Conservation (phyloP, 2,113 vertebrate genomes). For the Pygoscelis antarcticus region DNA sequence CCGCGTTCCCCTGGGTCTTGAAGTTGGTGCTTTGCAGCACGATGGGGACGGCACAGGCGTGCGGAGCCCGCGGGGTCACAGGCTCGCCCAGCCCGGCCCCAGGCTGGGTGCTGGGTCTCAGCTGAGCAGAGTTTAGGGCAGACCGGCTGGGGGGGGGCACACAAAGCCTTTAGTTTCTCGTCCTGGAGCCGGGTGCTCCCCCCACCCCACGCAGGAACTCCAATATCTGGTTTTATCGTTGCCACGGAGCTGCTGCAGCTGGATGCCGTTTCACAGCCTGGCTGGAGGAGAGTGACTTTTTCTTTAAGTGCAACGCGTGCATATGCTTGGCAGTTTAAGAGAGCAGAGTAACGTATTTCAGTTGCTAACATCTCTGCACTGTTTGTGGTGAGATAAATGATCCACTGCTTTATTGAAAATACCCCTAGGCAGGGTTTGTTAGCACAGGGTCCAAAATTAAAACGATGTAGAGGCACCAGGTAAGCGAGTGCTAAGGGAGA, state of each 20-base stretch:
- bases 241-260: background rate
- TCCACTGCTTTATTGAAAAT: background rate
- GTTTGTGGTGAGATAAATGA: accelerated
- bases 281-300: background rate
- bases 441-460: background rate
- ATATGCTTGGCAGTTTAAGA: accelerated
- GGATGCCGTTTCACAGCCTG: accelerated
- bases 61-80: background rate
- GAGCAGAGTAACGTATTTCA: accelerated
- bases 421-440: background rate
- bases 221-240: background rate
- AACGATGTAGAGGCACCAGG: accelerated
- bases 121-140: background rate
- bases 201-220: accelerated
- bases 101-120: background rate
- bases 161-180: background rate
- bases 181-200: background rate
- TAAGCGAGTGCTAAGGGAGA: background rate
- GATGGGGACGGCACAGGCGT: accelerated
- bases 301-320: background rate
- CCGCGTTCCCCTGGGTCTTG: accelerated
- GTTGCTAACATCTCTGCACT: background rate
- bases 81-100: too few species aligned
- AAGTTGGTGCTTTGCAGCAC: background rate
- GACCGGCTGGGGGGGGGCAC: too few species aligned